phyloP scores from a whole-genome alignment of 2,113 vertebrate species.

The Chiloscyllium plagiosum region DNA sequence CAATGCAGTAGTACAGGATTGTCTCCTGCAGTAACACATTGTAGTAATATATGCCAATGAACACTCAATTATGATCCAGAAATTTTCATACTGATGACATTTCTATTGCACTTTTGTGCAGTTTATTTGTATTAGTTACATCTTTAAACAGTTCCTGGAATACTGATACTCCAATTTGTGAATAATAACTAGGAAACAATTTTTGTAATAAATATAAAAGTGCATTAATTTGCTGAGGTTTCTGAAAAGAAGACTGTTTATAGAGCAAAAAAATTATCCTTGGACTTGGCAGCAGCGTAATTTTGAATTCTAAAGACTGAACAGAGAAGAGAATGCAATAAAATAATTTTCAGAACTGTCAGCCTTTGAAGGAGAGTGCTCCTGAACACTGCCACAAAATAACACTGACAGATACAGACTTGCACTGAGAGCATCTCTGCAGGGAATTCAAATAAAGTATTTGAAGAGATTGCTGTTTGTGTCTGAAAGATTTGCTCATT shows the following conservation, averaged over 20 bases:
- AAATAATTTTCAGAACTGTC: slow-evolving; percentile 24
- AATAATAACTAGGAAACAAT: background rate
- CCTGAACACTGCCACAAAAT: slow-evolving; percentile 3
- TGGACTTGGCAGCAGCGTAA: background rate
- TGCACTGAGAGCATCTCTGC: background rate
- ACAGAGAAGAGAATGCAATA: background rate
- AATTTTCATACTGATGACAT: background rate
- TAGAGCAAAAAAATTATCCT: background rate
- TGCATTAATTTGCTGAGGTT: background rate
- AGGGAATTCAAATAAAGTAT: background rate
- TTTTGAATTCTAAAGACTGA: slow-evolving; percentile 7
- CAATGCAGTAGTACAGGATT: too few relatives aligned
- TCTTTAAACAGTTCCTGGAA: background rate
- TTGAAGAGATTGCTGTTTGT: slow-evolving; percentile 21
- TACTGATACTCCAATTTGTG: background rate
- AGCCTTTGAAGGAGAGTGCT: background rate
- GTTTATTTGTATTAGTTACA: background rate
- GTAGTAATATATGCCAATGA: background rate
- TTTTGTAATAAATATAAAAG: background rate
- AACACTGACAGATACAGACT: background rate
- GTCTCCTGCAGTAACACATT: background rate
- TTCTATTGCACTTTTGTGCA: background rate
- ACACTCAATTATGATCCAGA: background rate
- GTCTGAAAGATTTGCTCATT: background rate
- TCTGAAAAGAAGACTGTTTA: background rate